Conservation (phyloP, 2,888 invertebrate species). For the Osedax fenrisi region DNA sequence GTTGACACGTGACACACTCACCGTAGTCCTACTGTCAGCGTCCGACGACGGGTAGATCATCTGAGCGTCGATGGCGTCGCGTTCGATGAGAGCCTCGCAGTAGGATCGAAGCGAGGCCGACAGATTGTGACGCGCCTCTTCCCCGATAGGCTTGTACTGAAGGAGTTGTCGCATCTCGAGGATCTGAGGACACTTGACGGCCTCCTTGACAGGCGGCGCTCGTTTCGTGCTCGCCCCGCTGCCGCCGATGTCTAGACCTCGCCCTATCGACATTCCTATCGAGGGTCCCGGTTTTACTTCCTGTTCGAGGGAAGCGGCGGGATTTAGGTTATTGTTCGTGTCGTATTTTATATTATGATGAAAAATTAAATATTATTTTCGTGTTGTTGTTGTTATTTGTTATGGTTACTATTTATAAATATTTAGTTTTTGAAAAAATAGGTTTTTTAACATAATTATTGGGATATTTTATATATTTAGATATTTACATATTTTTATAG, state of each 20-base stretch:
- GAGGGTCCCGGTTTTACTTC: constrained; percentile 38
- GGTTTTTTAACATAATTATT: too few relatives aligned
- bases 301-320: too few relatives aligned
- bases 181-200: constrained; percentile 44
- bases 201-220: constrained; percentile 36
- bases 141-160: constrained; percentile 46
- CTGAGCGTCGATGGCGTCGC: constrained; percentile 37
- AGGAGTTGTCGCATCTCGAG: constrained; percentile 46
- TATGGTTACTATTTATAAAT: too few relatives aligned
- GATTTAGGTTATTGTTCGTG: too few relatives aligned
- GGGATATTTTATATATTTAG: too few relatives aligned
- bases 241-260: constrained; percentile 43
- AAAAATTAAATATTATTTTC: background rate
- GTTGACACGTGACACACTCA: too few relatives aligned
- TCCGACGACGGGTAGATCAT: too few relatives aligned
- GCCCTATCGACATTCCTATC: constrained; percentile 46
- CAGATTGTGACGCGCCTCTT: constrained; percentile 41
- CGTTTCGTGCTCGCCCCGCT: constrained; percentile 35
- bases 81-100: constrained; percentile 39
- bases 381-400: too few relatives aligned
- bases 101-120: constrained; percentile 43
- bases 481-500: too few relatives aligned
- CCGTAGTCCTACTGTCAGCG: too few relatives aligned
- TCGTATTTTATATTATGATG: too few relatives aligned
- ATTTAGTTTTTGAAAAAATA: too few relatives aligned